A percentile compares a stretch with the other conserved stretches of the same genome.
Evolutionary conservation across 2,888 invertebrate genomes (phyloP).

Genomic region (Brassicogethes aeneus): DNA sequence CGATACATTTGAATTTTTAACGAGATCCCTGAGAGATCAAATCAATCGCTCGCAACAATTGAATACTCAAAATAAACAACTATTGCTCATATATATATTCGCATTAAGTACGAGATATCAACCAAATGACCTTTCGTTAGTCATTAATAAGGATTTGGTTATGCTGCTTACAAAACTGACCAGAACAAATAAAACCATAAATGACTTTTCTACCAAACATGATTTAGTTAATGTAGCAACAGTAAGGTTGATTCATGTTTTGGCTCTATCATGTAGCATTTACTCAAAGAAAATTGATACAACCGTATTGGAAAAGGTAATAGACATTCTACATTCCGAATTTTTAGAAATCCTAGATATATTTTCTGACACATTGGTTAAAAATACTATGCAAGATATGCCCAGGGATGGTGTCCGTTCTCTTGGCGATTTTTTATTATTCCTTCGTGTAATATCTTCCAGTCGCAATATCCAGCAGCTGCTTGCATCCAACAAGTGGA

Average conservation of each 20-base stretch:
- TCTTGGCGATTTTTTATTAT: slow-evolving; percentile 48
- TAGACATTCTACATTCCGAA: slow-evolving; percentile 45
- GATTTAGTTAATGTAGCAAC: slow-evolving; percentile 42
- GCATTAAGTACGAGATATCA: slow-evolving; percentile 48
- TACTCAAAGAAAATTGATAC: slow-evolving; percentile 44
- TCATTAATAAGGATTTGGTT: slow-evolving; percentile 47
- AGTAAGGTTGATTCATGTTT: slow-evolving; percentile 45
- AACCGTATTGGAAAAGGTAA: slow-evolving; percentile 42
- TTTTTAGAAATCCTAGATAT: slow-evolving; percentile 30
- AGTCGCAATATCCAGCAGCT: slow-evolving; percentile 40
- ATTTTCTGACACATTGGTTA: slow-evolving; percentile 21
- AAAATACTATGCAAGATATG: slow-evolving; percentile 14
- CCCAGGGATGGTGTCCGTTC: slow-evolving; percentile 32
- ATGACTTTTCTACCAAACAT: slow-evolving; percentile 23
- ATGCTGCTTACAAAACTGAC: slow-evolving; percentile 38
- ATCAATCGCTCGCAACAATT: too few relatives aligned
- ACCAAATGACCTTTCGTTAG: slow-evolving; percentile 47
- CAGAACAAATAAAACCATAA: slow-evolving; percentile 17
- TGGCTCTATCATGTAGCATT: slow-evolving; percentile 47
- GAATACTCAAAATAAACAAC: slow-evolving; percentile 33
- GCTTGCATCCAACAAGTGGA: slow-evolving; percentile 45
- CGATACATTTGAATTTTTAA: slow-evolving; percentile 42
- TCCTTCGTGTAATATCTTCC: slow-evolving; percentile 46
- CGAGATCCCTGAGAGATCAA: slow-evolving; percentile 39
- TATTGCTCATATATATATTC: slow-evolving; percentile 46